Evolutionary conservation across 2,888 invertebrate species (phyloP).

Genomic region (Dendrolimus houi): DNA sequence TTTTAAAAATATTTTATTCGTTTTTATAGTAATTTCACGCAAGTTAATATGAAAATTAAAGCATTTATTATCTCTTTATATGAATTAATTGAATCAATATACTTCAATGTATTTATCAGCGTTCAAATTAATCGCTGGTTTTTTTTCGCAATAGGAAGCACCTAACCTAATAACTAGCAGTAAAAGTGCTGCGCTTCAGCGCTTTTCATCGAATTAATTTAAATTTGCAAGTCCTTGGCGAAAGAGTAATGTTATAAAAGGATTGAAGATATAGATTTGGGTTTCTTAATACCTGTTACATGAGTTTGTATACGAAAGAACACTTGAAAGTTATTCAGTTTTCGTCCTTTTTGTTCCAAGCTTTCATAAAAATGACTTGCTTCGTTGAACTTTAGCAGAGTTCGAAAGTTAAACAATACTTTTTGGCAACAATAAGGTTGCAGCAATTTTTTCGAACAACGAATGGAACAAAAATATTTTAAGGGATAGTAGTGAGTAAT

Average conservation of each 20-base stretch:
- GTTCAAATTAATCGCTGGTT: too few species aligned
- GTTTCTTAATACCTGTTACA: constrained; percentile 8
- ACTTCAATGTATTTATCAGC: too few species aligned
- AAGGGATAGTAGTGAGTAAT: too few species aligned
- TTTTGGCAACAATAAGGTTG: background rate
- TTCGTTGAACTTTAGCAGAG: background rate
- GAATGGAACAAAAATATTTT: background rate
- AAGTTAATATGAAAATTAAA: too few species aligned
- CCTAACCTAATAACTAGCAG: background rate
- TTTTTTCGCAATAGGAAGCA: background rate
- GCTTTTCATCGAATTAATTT: constrained; percentile 23
- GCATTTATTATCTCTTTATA: too few species aligned
- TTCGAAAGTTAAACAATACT: background rate
- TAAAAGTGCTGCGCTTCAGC: background rate
- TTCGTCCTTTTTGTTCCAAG: background rate
- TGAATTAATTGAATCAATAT: too few species aligned
- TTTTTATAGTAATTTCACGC: too few species aligned
- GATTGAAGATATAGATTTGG: constrained; percentile 6
- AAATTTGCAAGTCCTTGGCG: constrained; percentile 20
- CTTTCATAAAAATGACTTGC: background rate
- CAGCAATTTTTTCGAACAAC: background rate
- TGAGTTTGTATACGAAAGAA: background rate
- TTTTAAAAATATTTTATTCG: too few species aligned
- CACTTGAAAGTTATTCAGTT: background rate
- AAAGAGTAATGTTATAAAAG: constrained; percentile 15